Evolutionary conservation across 2,888 invertebrate genomes (phyloP), one percentile per base, ranked within the genome.

Genomic region (Drosophila neutralis): DNA sequence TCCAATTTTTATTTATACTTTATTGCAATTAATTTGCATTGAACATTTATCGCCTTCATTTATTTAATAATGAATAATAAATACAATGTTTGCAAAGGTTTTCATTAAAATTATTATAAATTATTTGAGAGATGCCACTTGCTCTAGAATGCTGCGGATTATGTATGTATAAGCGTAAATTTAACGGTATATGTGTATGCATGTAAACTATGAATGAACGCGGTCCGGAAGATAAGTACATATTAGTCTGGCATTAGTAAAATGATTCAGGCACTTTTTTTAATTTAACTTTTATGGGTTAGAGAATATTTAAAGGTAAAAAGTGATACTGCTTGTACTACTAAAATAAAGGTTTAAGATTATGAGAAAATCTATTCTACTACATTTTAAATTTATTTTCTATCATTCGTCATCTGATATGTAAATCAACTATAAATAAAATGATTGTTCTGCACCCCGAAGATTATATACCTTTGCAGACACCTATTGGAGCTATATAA

Each of bases 1-100:
- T 29, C 2, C 49, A 35, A 33, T 52, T 64, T 63, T 63, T 0
- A 71, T 63, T 56, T 52, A 15, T 24, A 27, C 15, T 13, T 21
- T 24, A 35, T 40, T 35, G 38, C 29, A 62, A 51, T 29, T 13
- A 15, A 53, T 11, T 58, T 54, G 10, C 31, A 35, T 62, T 73
- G 2, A n/a, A 56, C 11, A 29, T 57, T 40, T 51, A 29, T 27
- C n/a, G 29, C 36, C 31, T 29, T 29, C 13, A 52, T 40, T 42
- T 40, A n/a, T n/a, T 18, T 40, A 15, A 18, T 29, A 13, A 42
- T n/a, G 3, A 13, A 52, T 13, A 45, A 31, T n/a, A 15, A 31
- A 31, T 7, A n/a, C 2, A 57, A 11, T 31, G 40, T 40, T 56
- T 38, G 29, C 11, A 42, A 57, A 42, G 15, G 3, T n/a, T n/a